Conservation (phyloP, 2,888 invertebrate genomes). For the Scaptodrosophila latifasciaeformis region DNA sequence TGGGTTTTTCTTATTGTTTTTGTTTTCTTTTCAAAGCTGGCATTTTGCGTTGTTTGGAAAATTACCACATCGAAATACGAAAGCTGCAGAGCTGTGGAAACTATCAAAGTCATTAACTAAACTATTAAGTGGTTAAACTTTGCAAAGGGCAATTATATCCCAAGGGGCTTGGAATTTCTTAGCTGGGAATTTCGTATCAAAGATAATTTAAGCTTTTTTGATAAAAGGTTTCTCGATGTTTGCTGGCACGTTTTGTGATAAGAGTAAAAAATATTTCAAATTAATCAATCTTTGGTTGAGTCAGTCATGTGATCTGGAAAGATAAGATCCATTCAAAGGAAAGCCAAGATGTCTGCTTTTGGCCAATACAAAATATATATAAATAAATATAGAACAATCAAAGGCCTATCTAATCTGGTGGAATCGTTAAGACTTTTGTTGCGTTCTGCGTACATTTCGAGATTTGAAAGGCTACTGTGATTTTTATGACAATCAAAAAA, state of each 20-base stretch:
- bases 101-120: constrained; percentile 46
- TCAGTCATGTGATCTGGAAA: too few species aligned
- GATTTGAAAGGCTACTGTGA: constrained; percentile 15
- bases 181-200: too few species aligned
- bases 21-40: constrained; percentile 9
- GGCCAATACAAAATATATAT: too few species aligned
- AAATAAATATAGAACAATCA: too few species aligned
- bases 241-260: too few species aligned
- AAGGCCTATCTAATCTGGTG: too few species aligned
- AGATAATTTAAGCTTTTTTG: too few species aligned
- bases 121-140: constrained; percentile 40
- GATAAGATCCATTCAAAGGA: too few species aligned
- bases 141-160: constrained; percentile 15
- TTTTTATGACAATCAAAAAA: constrained; percentile 24
- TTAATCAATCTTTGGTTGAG: too few species aligned
- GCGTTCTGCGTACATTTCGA: background rate
- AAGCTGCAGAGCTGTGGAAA: constrained; percentile 6
- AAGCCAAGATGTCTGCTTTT: too few species aligned
- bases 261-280: too few species aligned
- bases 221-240: too few species aligned
- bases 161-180: constrained; percentile 13
- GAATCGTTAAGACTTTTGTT: background rate
- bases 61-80: background rate
- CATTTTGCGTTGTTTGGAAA: constrained; percentile 35
- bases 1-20: constrained; percentile 6